phyloP scores from a whole-genome alignment of 2,888 invertebrate species.

The Patella pellucida region DNA sequence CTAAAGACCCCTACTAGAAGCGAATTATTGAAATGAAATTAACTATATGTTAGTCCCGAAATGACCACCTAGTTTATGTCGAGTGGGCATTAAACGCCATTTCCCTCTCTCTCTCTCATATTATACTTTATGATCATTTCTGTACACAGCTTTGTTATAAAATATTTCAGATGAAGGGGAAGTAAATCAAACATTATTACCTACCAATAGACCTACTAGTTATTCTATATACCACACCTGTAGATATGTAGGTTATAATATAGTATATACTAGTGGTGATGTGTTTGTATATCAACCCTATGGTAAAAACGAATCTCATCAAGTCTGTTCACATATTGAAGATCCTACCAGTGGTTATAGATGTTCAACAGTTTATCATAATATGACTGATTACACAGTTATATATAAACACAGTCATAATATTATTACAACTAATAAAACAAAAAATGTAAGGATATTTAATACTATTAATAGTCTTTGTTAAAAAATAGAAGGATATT shows the following conservation, averaged over 20 bases:
- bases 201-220: conserved; percentile 41
- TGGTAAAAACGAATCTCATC: conserved; percentile 9
- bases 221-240: conserved; percentile 36
- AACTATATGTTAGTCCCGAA: no score
- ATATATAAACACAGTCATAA: conserved; percentile 13
- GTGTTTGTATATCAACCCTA: conserved; percentile 22
- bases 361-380: conserved; percentile 46
- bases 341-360: conserved; percentile 34
- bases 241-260: conserved; percentile 21
- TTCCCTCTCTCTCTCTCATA: no score
- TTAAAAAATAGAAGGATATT: no score
- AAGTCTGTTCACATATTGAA: neutral
- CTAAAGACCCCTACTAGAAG: no score
- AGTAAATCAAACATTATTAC: conserved; percentile 28
- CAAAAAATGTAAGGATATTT: neutral
- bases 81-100: no score
- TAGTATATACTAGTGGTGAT: conserved; percentile 29
- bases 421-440: conserved; percentile 27
- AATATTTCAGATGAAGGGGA: conserved; percentile 26
- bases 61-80: no score
- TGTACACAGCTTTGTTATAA: no score
- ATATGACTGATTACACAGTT: conserved; percentile 48
- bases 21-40: no score
- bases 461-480: no score
- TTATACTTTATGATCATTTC: no score